Conservation (phyloP, 2,888 invertebrate species). For the Tetranychus piercei region DNA sequence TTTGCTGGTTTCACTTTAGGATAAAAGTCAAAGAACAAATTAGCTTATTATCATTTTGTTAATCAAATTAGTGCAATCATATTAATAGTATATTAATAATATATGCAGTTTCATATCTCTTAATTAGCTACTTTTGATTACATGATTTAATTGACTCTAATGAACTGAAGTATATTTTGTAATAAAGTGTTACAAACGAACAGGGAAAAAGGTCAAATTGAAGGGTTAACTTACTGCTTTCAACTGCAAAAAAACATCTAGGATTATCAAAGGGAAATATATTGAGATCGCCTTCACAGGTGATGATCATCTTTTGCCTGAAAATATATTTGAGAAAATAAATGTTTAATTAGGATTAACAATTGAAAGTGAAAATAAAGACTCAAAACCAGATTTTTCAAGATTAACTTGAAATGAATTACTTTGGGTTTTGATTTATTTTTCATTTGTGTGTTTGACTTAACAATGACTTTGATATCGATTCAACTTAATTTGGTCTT, state of each 20-base stretch:
- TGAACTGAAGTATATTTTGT: too few species aligned
- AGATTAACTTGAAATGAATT: too few species aligned
- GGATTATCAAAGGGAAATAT: conserved; percentile 92
- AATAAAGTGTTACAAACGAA: too few species aligned
- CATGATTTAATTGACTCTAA: too few species aligned
- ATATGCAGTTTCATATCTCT: too few species aligned
- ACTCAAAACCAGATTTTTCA: neutral
- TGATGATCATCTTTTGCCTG: conserved; percentile 70
- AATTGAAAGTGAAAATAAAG: neutral
- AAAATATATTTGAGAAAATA: neutral
- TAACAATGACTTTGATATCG: too few species aligned
- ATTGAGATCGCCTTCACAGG: conserved; percentile 78
- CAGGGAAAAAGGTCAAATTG: neutral
- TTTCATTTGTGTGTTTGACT: too few species aligned
- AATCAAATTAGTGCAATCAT: neutral
- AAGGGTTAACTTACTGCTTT: conserved; percentile 32
- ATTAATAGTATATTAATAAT: too few species aligned
- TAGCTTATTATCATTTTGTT: neutral
- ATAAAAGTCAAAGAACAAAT: neutral
- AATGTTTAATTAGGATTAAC: neutral
- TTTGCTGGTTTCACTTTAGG: neutral
- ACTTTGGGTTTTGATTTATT: too few species aligned
- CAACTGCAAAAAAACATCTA: conserved; percentile 82
- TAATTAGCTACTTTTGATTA: too few species aligned
- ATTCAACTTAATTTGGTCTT: too few species aligned